phyloP scores from a whole-genome alignment of 2,797 vertebrate species.

The Urophycis tenuis region DNA sequence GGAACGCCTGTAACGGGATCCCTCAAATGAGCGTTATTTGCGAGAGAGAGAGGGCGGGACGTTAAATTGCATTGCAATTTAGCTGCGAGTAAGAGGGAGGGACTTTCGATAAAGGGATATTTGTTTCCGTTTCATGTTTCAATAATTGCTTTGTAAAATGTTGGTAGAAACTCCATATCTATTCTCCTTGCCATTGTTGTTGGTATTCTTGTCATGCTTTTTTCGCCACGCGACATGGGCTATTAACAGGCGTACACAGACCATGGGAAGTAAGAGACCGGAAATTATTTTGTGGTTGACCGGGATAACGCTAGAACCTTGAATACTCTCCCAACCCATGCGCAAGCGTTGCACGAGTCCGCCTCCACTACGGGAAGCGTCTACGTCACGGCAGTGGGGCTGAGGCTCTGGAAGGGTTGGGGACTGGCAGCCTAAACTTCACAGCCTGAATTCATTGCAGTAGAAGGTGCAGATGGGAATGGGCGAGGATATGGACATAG shows the following conservation, averaged over 20 bases:
- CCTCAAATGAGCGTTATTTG: background rate
- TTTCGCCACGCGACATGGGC: background rate
- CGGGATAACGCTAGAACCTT: background rate
- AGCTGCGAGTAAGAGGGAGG: background rate
- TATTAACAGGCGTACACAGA: background rate
- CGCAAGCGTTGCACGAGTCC: background rate
- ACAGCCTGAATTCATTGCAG: conserved; percentile 32
- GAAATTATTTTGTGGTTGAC: background rate
- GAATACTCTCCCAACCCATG: background rate
- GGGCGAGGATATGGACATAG: conserved; percentile 40
- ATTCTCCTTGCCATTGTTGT: background rate
- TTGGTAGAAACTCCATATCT: background rate
- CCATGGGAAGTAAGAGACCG: background rate
- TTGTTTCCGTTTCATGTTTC: background rate
- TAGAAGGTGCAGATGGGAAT: conserved; percentile 39
- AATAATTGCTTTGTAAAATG: background rate
- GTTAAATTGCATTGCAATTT: no score
- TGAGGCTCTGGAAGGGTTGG: conserved; percentile 37
- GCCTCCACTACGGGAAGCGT: background rate
- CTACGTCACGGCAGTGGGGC: conserved; percentile 47
- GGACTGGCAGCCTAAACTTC: conserved; percentile 8
- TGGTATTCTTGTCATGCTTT: background rate
- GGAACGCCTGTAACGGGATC: background rate
- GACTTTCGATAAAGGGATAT: background rate
- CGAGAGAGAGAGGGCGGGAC: background rate